Evolutionary conservation across 2,113 vertebrate genomes (phyloP).

Genomic region (Lethenteron camtschaticum): DNA sequence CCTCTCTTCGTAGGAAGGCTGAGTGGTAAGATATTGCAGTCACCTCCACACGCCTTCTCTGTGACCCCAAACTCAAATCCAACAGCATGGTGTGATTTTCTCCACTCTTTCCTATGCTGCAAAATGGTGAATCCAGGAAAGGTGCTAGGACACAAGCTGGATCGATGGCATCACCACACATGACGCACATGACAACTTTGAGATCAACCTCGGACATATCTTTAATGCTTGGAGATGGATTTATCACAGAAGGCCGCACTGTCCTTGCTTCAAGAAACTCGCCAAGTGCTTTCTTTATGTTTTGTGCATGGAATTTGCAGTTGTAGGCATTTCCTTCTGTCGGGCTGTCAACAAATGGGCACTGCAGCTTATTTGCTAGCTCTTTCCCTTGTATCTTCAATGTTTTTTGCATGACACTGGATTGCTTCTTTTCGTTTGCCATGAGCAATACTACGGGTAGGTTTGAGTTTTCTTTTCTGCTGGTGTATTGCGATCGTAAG

Average conservation of each 20-base stretch:
- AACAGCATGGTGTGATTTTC: constrained; percentile 81
- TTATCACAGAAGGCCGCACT: constrained; percentile 67
- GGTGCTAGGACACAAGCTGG: constrained; percentile 94
- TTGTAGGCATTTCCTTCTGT: constrained; percentile 48
- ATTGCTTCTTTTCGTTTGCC: constrained; percentile 69
- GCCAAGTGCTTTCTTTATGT: constrained; percentile 80
- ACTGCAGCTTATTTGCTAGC: constrained; percentile 87
- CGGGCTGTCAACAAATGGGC: constrained; percentile 84
- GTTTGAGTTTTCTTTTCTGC: constrained; percentile 51
- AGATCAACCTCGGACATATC: constrained; percentile 83
- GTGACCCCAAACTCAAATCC: constrained; percentile 90
- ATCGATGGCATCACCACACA: constrained; percentile 96
- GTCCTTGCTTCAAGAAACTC: constrained; percentile 73
- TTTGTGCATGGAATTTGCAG: constrained; percentile 82
- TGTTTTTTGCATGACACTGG: constrained; percentile 80
- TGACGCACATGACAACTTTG: constrained; percentile 91
- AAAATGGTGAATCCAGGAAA: constrained; percentile 82
- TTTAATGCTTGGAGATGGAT: constrained; percentile 66
- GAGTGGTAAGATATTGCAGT: constrained; percentile 87
- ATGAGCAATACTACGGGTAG: constrained; percentile 82
- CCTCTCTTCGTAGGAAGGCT: constrained; percentile 85
- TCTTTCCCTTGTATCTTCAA: constrained; percentile 90
- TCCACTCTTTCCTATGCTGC: constrained; percentile 74
- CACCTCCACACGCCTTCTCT: constrained; percentile 73
- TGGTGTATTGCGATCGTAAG: constrained; percentile 59